phyloP scores from a whole-genome alignment of 2,113 vertebrate genomes.

The Montifringilla adamsi region DNA sequence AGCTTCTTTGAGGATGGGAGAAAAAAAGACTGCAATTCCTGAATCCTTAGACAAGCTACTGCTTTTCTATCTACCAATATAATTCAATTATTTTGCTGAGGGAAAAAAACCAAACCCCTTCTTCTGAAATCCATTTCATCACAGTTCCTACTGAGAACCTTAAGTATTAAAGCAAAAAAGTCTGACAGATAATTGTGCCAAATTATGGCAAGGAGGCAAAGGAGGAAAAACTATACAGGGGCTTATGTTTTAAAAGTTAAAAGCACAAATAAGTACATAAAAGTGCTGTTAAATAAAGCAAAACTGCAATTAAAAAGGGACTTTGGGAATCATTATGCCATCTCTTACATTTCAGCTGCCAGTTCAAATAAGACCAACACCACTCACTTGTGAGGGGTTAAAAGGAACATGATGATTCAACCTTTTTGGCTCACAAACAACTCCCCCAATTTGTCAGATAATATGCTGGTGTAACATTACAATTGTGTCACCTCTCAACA shows the following conservation, averaged over 20 bases:
- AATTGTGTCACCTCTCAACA: conserved; percentile 32
- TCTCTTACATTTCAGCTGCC: background rate
- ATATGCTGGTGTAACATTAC: conserved; percentile 30
- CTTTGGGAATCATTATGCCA: rapidly evolving
- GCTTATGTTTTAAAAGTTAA: background rate
- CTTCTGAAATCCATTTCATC: background rate
- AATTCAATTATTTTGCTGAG: background rate
- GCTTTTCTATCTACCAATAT: background rate
- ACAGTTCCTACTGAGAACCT: background rate
- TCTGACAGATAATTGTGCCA: background rate
- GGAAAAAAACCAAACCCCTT: background rate
- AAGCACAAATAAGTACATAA: background rate
- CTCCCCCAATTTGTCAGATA: background rate
- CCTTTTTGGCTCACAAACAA: conserved; percentile 15
- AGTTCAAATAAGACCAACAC: conserved; percentile 20
- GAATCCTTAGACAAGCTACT: background rate
- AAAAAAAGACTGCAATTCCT: background rate
- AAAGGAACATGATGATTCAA: conserved; percentile 50
- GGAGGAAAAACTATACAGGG: background rate
- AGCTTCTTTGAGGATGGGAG: background rate
- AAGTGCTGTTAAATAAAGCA: background rate
- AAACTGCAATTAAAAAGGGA: background rate
- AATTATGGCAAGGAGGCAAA: background rate
- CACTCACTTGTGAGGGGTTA: conserved; percentile 18
- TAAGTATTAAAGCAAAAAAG: background rate